Conservation (phyloP, 2,797 vertebrate genomes). For the Loriculus beryllinus region DNA sequence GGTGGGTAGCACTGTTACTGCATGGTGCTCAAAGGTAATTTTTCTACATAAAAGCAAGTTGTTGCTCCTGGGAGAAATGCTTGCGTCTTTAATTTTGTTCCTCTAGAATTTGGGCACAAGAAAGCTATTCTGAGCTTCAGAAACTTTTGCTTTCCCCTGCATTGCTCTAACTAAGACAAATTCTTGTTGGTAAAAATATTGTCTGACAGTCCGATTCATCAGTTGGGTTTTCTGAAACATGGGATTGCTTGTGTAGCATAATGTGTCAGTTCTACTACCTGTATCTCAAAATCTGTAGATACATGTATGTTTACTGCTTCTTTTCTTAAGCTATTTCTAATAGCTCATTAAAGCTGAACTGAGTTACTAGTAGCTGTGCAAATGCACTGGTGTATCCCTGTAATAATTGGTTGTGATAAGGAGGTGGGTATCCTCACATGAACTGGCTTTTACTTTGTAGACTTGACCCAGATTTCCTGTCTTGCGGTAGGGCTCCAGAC, state of each 20-base stretch:
- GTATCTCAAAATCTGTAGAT: neutral
- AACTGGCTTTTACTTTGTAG: neutral
- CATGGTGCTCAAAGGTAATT: neutral
- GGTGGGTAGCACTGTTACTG: neutral
- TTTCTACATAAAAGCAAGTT: neutral
- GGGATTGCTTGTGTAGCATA: neutral
- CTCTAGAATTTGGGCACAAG: neutral
- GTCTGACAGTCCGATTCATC: neutral
- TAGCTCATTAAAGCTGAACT: neutral
- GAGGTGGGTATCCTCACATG: neutral
- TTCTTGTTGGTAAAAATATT: neutral
- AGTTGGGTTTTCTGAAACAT: neutral
- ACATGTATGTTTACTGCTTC: neutral
- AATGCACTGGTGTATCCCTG: neutral
- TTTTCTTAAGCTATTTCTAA: neutral
- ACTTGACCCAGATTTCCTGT: neutral
- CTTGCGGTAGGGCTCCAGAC: neutral
- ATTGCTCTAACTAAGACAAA: neutral
- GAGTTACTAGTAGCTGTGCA: neutral
- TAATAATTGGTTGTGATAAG: neutral
- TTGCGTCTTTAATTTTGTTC: neutral
- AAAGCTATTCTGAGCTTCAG: neutral
- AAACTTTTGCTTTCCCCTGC: neutral
- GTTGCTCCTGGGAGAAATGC: neutral
- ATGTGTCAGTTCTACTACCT: neutral